Evolutionary conservation across 2,113 vertebrate species (phyloP).

Genomic region (Etheostoma spectabile): DNA sequence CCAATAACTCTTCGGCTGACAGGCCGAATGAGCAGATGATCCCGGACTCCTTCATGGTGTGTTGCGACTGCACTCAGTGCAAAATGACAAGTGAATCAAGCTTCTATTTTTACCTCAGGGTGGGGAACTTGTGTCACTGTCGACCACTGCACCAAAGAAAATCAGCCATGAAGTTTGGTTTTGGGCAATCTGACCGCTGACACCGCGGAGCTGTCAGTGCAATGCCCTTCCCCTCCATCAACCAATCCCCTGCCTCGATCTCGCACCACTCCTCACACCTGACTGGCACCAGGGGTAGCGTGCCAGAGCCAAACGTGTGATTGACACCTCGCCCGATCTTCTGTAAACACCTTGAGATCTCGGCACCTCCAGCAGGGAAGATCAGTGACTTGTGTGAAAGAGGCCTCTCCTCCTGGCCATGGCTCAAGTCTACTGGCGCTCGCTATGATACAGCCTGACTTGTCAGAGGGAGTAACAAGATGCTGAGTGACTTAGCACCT

Average conservation of each 20-base stretch:
- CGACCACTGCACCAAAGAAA: conserved; percentile 64
- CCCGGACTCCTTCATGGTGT: conserved; percentile 66
- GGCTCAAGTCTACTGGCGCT: conserved; percentile 71
- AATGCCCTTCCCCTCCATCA: conserved; percentile 78
- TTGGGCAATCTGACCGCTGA: conserved; percentile 83
- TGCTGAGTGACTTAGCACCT: conserved; percentile 85
- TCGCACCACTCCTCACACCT: conserved; percentile 76
- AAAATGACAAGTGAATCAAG: conserved; percentile 78
- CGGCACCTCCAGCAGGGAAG: conserved; percentile 72
- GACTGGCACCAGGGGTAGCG: conserved; percentile 68
- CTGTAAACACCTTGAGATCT: conserved; percentile 83
- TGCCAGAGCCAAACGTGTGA: conserved; percentile 56
- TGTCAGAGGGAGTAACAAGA: conserved; percentile 84
- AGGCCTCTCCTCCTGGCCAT: conserved; percentile 68
- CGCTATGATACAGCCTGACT: conserved; percentile 69
- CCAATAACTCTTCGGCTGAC: conserved; percentile 70
- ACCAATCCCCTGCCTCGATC: conserved; percentile 43
- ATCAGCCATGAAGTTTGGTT: conserved; percentile 80
- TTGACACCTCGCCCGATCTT: conserved; percentile 68
- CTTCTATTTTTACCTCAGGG: conserved; percentile 68
- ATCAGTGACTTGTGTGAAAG: conserved; percentile 79
- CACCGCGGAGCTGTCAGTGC: conserved; percentile 81
- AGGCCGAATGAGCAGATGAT: conserved; percentile 62
- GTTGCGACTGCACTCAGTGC: conserved; percentile 65
- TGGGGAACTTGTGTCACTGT: conserved; percentile 70